Evolutionary conservation across 2,797 vertebrate species (phyloP).

Genomic region (Sebastes paucispinis): DNA sequence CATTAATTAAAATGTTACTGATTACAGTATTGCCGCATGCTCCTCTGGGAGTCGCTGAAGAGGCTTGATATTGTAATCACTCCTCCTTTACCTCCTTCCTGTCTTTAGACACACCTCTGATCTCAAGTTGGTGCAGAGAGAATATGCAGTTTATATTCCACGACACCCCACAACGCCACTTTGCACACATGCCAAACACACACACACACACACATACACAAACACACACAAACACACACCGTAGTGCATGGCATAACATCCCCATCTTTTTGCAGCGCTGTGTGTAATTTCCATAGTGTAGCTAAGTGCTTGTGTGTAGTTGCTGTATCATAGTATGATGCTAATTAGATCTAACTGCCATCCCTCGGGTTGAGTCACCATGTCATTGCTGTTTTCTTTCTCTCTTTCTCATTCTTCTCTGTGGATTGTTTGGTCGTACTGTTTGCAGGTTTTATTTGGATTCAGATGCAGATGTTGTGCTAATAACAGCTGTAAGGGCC

Average conservation of each 20-base stretch:
- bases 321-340: slow-evolving; percentile 35
- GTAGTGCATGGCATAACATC: slow-evolving; percentile 61
- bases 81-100: slow-evolving; percentile 9
- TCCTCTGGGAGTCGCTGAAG: slow-evolving; percentile 29
- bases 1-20: slow-evolving; percentile 53
- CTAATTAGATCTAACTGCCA: slow-evolving; percentile 49
- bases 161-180: background rate
- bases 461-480: slow-evolving; percentile 14
- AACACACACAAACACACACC: background rate
- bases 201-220: background rate
- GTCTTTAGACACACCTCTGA: slow-evolving; percentile 30
- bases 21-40: slow-evolving; percentile 34
- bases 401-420: slow-evolving; percentile 4
- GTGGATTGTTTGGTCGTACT: background rate
- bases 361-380: slow-evolving; percentile 14
- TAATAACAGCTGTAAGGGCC: slow-evolving; percentile 4
- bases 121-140: slow-evolving; percentile 5
- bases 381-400: slow-evolving; percentile 33
- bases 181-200: slow-evolving; percentile 23
- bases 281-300: slow-evolving; percentile 42
- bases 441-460: slow-evolving; percentile 2
- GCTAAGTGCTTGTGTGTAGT: slow-evolving; percentile 51
- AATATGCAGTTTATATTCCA: slow-evolving; percentile 7
- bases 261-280: slow-evolving; percentile 45
- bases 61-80: slow-evolving; percentile 29